Evolutionary conservation across 2,888 invertebrate genomes (phyloP).

Genomic region (Thera britannica): DNA sequence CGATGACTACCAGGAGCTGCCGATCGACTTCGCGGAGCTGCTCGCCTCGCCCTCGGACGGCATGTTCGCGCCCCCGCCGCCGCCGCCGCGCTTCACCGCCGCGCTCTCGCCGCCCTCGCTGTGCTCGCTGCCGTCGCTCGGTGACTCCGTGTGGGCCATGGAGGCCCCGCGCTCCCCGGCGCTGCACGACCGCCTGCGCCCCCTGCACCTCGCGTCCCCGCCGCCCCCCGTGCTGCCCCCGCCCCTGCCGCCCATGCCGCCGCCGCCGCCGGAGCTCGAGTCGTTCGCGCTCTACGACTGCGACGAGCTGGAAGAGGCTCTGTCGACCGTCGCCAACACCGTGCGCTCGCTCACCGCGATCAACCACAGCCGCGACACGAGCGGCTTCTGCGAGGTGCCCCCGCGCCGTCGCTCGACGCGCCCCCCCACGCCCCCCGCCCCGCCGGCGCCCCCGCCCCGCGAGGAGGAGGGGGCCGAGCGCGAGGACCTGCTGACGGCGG

Average conservation of each 20-base stretch:
- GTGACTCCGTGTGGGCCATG: constrained; percentile 54
- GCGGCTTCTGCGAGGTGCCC: constrained; percentile 86
- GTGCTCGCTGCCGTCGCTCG: constrained; percentile 47
- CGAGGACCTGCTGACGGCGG: constrained; percentile 91
- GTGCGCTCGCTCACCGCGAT: constrained; percentile 84
- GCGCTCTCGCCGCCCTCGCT: constrained; percentile 52
- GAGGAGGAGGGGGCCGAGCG: constrained; percentile 46
- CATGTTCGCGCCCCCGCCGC: constrained; percentile 67
- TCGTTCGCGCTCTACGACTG: constrained; percentile 69
- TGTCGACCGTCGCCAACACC: constrained; percentile 66
- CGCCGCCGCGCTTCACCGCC: constrained; percentile 56
- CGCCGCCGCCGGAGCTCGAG: constrained; percentile 56
- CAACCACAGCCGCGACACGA: constrained; percentile 86
- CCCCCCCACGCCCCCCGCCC: constrained; percentile 67
- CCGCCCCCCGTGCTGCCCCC: constrained; percentile 48
- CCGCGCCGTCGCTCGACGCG: constrained; percentile 74
- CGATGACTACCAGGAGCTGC: constrained; percentile 85
- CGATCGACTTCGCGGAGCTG: constrained; percentile 85
- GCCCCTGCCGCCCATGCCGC: constrained; percentile 45
- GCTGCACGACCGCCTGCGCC: constrained; percentile 62
- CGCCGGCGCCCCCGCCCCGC: constrained; percentile 52
- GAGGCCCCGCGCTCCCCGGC: constrained; percentile 55
- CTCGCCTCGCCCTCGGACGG: constrained; percentile 85
- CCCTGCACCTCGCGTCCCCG: constrained; percentile 56
- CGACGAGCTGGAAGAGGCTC: constrained; percentile 71